A percentile compares a stretch with the other conserved stretches of the same genome.
Conservation (phyloP, 2,888 invertebrate species). For the Morpho achilles region DNA sequence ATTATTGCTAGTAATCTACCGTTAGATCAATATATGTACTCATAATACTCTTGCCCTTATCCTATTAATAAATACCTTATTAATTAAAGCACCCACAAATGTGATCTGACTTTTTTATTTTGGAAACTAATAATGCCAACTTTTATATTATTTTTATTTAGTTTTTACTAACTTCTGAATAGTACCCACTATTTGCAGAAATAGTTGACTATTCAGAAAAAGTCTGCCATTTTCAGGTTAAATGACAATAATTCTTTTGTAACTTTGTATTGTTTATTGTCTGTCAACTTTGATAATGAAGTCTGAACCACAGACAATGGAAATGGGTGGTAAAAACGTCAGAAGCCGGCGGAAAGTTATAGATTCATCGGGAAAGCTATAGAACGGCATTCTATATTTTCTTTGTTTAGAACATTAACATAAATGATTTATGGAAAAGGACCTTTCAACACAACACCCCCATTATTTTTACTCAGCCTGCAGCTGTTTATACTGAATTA, state of each 20-base stretch:
- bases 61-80: too few relatives aligned
- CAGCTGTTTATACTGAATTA: too few relatives aligned
- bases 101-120: too few relatives aligned
- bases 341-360: conserved; percentile 20
- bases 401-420: conserved; percentile 28
- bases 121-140: too few relatives aligned
- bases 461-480: conserved; percentile 9
- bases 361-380: conserved; percentile 15
- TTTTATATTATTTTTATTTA: too few relatives aligned
- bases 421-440: conserved; percentile 31
- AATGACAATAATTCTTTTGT: conserved; percentile 2
- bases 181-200: too few relatives aligned
- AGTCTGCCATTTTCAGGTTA: not conserved
- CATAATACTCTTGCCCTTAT: too few relatives aligned
- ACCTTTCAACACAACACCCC: conserved; percentile 19
- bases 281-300: conserved; percentile 1
- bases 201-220: not conserved
- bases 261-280: conserved; percentile 4
- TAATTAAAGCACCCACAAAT: too few relatives aligned
- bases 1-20: too few relatives aligned
- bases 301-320: conserved; percentile 5
- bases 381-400: conserved; percentile 20
- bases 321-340: conserved; percentile 15
- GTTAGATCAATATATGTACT: too few relatives aligned
- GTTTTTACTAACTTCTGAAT: not conserved